These are phyloP conservation scores for Uromys caudimaculatus DNA, from an alignment of 2,797 vertebrate species.

Conservation along the genomic window DNA sequence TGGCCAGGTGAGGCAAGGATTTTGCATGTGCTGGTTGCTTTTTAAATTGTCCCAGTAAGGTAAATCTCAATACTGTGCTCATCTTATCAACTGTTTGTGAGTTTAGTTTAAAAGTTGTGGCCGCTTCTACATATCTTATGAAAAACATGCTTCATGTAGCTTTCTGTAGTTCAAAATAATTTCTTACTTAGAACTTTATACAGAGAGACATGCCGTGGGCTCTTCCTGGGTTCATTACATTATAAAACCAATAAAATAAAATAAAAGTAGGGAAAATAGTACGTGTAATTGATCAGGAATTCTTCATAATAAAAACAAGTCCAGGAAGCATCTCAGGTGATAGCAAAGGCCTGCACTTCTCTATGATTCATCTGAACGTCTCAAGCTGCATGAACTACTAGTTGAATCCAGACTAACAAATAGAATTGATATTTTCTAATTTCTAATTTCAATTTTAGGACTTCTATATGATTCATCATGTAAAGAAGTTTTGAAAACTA, in stretches of 20 bases:
- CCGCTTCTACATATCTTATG: neutral
- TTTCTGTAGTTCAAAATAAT: neutral
- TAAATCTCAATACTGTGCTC: neutral
- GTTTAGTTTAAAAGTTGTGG: neutral
- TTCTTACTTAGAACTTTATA: neutral
- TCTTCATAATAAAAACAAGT: slow-evolving; percentile 11
- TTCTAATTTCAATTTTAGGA: neutral
- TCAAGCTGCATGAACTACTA: neutral
- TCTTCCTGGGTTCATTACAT: neutral
- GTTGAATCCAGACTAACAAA: neutral
- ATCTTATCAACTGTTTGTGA: neutral
- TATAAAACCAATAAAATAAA: neutral
- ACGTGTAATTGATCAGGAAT: neutral
- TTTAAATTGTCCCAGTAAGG: neutral
- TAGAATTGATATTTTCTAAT: neutral
- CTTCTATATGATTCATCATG: neutral
- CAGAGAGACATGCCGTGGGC: neutral
- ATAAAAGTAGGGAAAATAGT: neutral
- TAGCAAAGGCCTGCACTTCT: rapidly evolving
- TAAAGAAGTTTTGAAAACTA: neutral
- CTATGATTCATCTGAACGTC: neutral
- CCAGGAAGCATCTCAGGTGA: neutral
- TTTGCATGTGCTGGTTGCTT: neutral
- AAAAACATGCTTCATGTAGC: neutral
- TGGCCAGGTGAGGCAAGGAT: neutral